Conservation (phyloP, 2,888 invertebrate genomes). For the Dynastes grantii region DNA sequence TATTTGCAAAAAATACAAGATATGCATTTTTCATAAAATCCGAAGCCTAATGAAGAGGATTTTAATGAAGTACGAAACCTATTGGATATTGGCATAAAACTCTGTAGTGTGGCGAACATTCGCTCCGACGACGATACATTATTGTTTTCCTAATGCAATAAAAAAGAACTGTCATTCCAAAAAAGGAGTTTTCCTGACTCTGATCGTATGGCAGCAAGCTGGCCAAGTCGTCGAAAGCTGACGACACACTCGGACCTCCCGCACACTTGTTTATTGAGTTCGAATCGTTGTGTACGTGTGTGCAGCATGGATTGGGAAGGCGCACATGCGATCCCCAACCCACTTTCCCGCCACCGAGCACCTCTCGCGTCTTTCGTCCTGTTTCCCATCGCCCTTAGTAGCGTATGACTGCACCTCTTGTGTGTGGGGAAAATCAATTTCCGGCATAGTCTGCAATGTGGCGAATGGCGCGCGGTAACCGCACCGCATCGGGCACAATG, state of each 20-base stretch:
- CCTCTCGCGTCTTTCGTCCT: too few relatives aligned
- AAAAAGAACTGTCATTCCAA: conserved; percentile 1
- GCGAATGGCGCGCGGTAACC: conserved; percentile 58
- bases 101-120: too few relatives aligned
- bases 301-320: background rate
- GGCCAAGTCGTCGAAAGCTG: background rate
- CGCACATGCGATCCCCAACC: background rate
- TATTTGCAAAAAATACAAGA: too few relatives aligned
- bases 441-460: conserved; percentile 62
- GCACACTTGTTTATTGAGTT: conserved; percentile 2
- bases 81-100: too few relatives aligned
- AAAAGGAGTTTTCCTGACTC: background rate
- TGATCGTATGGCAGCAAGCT: background rate
- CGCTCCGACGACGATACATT: background rate
- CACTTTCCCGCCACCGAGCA: background rate
- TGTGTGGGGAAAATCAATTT: conserved; percentile 65
- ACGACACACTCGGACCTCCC: background rate
- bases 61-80: too few relatives aligned
- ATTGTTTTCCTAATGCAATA: conserved; percentile 1
- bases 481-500: conserved; percentile 56
- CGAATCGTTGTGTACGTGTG: background rate
- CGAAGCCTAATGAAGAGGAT: too few relatives aligned
- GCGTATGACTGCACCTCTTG: conserved; percentile 60
- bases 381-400: background rate
- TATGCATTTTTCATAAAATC: too few relatives aligned